Evolutionary conservation across 2,888 invertebrate species (phyloP), one percentile per base, ranked within the genome.

Genomic region (Amphipoea oculea): DNA sequence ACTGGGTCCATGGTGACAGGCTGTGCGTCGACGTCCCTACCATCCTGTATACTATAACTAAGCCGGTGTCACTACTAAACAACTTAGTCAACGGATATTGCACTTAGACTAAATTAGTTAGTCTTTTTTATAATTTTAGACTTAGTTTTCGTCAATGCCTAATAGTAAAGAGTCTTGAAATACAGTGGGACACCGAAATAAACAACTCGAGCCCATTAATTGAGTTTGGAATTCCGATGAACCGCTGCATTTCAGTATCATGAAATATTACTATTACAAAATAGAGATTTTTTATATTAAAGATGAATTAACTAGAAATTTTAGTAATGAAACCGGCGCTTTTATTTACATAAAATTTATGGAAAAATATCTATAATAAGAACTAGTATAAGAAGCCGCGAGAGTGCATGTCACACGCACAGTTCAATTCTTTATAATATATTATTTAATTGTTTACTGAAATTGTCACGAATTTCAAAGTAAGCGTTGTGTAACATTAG

Each of bases 341-440:
- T 78, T 74, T 79, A 86, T 86, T 84, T 83, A 89, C 83, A 88
- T 82, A 85, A 67, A 89, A 88, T 88, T 84, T 88, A 85, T 79
- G 85, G 79, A 88, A 88, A 80, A 74, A 77, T 77, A 86, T 79
- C 67, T 87, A 76, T 78, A 79, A 66, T 79, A 73, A 63, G 23
- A 89, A 86, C 80, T 84, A 83, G 40, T 71, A 67, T 78, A 82
- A 71, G 72, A 83, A 87, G 71, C 76, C 67, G 86, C 78, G 66
- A 77, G 45, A 57, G 66, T 68, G 76, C 62, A 74, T 54, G 48
- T n/a, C 66, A 78, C 86, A 86, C 85, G 17, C 63, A 81, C 71
- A 82, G 71, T 81, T 81, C 74, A 79, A 77, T 75, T 68, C 42
- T 80, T 85, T 77, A 78, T 9, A 42, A 42, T 78, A 83, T 51